Percentiles rank a stretch among this genome's conserved stretches.
Conservation (phyloP, 2,113 vertebrate species). For the Eulemur macaco region DNA sequence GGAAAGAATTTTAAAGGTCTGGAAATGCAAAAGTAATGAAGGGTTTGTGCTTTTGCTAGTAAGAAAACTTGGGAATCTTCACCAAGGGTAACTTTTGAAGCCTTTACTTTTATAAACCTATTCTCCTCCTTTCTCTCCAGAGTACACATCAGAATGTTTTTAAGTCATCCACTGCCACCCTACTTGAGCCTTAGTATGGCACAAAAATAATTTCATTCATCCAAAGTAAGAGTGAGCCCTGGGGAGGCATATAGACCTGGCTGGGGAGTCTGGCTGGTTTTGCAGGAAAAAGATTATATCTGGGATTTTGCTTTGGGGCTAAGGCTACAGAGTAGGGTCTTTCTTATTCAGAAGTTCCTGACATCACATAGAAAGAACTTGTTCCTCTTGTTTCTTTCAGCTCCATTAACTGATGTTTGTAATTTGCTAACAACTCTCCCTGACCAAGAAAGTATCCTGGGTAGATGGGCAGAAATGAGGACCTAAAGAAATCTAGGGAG, state of each 20-base stretch:
- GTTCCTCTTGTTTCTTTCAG: not conserved
- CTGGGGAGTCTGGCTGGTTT: not conserved
- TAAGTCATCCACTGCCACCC: not conserved
- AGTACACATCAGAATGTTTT: not conserved
- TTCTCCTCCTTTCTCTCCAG: not conserved
- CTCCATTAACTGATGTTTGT: not conserved
- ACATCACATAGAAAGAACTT: not conserved
- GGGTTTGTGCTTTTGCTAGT: not conserved
- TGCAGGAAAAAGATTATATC: not conserved
- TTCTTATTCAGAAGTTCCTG: not conserved
- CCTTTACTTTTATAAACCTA: not conserved
- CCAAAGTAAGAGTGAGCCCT: not conserved
- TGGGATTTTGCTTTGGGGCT: not conserved
- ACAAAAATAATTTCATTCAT: not conserved
- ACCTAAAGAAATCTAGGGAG: not conserved
- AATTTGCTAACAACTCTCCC: not conserved
- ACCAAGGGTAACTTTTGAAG: not conserved
- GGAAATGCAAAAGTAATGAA: not conserved
- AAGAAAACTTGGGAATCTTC: conserved; percentile 4
- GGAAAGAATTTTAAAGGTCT: not conserved
- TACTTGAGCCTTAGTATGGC: not conserved
- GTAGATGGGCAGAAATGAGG: not conserved
- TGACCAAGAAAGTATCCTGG: not conserved
- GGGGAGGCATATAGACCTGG: not conserved
- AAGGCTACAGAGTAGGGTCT: not conserved